Evolutionary conservation across 2,113 vertebrate genomes (phyloP).

Genomic region (Seriola quinqueradiata): DNA sequence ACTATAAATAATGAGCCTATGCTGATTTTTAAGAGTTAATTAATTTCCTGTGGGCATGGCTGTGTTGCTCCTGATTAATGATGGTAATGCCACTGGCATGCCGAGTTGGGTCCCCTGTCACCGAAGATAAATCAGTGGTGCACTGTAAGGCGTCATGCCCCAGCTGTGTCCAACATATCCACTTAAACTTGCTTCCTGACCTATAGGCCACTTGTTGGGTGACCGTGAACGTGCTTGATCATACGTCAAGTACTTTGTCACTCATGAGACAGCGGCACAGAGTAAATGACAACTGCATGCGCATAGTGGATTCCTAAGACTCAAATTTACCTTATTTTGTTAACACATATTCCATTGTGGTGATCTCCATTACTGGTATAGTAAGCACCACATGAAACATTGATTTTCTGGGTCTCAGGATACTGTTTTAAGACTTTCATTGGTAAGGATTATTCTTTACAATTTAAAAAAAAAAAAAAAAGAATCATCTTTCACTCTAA

Average conservation of each 20-base stretch:
- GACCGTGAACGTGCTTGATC: slow-evolving; percentile 42
- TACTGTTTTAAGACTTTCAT: neutral
- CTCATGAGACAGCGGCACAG: slow-evolving; percentile 10
- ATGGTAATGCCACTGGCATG: slow-evolving; percentile 66
- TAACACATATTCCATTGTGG: neutral
- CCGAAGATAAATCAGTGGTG: slow-evolving; percentile 76
- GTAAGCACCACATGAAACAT: no score
- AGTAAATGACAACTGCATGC: slow-evolving; percentile 8
- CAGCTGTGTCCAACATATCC: slow-evolving; percentile 75
- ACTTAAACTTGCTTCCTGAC: slow-evolving; percentile 62
- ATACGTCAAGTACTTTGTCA: slow-evolving; percentile 47
- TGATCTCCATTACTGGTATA: neutral
- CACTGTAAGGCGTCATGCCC: slow-evolving; percentile 57
- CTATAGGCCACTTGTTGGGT: slow-evolving; percentile 11
- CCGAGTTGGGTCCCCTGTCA: slow-evolving; percentile 69
- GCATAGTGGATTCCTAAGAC: neutral
- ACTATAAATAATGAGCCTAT: slow-evolving; percentile 66
- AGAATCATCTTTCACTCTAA: neutral
- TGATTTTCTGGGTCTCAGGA: neutral
- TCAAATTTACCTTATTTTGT: neutral
- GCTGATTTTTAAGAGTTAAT: slow-evolving; percentile 81
- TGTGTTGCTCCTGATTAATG: slow-evolving; percentile 80
- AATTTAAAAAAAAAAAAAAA: neutral
- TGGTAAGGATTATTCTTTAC: neutral
- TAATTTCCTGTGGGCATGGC: slow-evolving; percentile 78